These are phyloP conservation scores for Papilio polyxenes DNA, from an alignment of 1,140 invertebrate species.

Conservation along the genomic window DNA sequence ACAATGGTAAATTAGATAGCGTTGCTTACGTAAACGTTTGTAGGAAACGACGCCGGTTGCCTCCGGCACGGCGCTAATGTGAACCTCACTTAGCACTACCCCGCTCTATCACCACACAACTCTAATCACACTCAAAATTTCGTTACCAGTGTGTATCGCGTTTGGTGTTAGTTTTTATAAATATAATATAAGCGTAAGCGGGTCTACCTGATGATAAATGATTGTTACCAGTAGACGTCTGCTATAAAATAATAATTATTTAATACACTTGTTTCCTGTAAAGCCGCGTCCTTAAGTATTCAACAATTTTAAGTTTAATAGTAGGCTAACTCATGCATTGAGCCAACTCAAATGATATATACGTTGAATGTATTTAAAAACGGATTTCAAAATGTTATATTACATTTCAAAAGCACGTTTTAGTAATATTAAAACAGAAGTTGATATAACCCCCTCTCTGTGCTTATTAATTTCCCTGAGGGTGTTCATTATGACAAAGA, in stretches of 20 bases:
- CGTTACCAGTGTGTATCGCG: not conserved
- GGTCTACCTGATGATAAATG: no score
- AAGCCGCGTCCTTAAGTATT: no score
- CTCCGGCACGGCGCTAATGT: slow-evolving; percentile 3
- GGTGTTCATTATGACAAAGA: slow-evolving; percentile 77
- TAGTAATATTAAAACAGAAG: slow-evolving; percentile 29
- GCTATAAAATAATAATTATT: no score
- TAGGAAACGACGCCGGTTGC: slow-evolving; percentile 21
- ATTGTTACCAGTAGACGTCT: no score
- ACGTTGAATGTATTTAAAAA: not conserved
- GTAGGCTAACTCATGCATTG: no score
- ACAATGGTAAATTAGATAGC: slow-evolving; percentile 17
- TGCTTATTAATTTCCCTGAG: slow-evolving; percentile 38
- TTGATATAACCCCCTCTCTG: slow-evolving; percentile 18
- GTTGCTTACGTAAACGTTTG: not conserved
- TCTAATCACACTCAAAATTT: slow-evolving; percentile 4
- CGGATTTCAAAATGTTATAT: slow-evolving; percentile 10
- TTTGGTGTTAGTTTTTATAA: not conserved
- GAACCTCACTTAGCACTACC: slow-evolving; percentile 8
- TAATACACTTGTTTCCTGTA: no score
- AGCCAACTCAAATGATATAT: no score
- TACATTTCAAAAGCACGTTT: slow-evolving; percentile 7
- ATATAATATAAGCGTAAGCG: no score
- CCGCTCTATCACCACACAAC: not conserved
- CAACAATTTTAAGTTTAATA: no score